Evolutionary conservation across 2,113 vertebrate genomes (phyloP).

Genomic region (Cavia aperea): DNA sequence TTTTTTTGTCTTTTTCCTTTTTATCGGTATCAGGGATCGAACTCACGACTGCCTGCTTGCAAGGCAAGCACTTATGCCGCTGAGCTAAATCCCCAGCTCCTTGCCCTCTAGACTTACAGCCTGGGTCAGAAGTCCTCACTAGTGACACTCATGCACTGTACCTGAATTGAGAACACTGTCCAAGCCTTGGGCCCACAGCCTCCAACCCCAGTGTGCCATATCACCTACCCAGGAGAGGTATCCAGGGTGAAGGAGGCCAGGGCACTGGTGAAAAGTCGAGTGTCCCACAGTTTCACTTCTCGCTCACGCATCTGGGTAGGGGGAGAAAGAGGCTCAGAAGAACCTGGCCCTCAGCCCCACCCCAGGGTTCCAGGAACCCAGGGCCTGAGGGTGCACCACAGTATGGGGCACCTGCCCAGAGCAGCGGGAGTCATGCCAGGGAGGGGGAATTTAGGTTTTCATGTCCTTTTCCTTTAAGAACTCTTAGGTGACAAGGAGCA

Average conservation of each 20-base stretch:
- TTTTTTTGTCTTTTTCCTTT: too few relatives aligned
- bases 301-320: conserved; percentile 82
- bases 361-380: neutral
- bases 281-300: conserved; percentile 92
- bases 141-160: accelerated
- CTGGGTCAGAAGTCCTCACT: neutral
- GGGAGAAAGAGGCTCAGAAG: neutral
- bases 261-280: conserved; percentile 77
- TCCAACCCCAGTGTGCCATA: too few relatives aligned
- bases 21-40: too few relatives aligned
- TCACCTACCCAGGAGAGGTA: conserved; percentile 86
- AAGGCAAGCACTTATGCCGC: too few relatives aligned
- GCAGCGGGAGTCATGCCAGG: neutral
- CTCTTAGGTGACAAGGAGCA: conserved; percentile 44
- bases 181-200: neutral
- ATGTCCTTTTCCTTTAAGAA: conserved; percentile 48
- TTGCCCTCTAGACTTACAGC: neutral
- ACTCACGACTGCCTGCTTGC: too few relatives aligned
- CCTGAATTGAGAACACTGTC: neutral
- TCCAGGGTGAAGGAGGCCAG: conserved; percentile 79
- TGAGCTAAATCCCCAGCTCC: too few relatives aligned
- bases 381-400: neutral
- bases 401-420: neutral
- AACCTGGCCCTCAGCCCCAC: neutral
- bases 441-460: neutral